Evolutionary conservation across 2,797 vertebrate genomes (phyloP).

Genomic region (Helostoma temminkii): DNA sequence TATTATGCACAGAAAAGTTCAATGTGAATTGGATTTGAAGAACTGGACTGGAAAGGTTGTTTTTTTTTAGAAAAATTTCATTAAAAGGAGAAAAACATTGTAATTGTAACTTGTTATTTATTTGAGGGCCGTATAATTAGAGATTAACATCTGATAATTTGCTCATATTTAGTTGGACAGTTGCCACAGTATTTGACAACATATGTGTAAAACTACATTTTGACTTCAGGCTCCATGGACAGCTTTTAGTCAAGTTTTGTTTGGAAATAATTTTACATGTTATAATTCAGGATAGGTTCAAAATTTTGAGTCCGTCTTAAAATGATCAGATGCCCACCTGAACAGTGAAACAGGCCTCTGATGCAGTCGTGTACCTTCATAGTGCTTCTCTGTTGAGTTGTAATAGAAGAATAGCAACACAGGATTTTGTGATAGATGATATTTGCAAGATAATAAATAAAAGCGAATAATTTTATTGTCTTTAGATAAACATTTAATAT

Average conservation of each 20-base stretch:
- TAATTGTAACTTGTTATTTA: constrained; percentile 18
- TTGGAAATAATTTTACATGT: background rate
- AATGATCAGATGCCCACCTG: too few relatives aligned
- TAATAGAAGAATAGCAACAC: too few relatives aligned
- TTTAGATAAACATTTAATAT: too few relatives aligned
- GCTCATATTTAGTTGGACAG: constrained; percentile 5
- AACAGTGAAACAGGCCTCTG: too few relatives aligned
- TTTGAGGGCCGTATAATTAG: background rate
- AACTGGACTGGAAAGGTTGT: constrained; percentile 74
- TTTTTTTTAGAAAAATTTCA: constrained; percentile 61
- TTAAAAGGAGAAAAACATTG: constrained; percentile 71
- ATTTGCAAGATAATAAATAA: too few relatives aligned
- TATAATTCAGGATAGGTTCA: background rate
- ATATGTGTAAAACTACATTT: background rate
- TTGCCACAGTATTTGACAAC: constrained; percentile 24
- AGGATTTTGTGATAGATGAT: too few relatives aligned
- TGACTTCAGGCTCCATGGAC: background rate
- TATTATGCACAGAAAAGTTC: constrained; percentile 65
- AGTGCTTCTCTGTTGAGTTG: too few relatives aligned
- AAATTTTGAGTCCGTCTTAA: background rate
- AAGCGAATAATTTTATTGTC: too few relatives aligned
- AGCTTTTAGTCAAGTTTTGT: background rate
- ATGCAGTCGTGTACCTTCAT: too few relatives aligned
- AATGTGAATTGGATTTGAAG: constrained; percentile 63
- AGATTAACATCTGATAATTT: constrained; percentile 29